phyloP scores from a whole-genome alignment of 2,113 vertebrate species.

The Perca fluviatilis region DNA sequence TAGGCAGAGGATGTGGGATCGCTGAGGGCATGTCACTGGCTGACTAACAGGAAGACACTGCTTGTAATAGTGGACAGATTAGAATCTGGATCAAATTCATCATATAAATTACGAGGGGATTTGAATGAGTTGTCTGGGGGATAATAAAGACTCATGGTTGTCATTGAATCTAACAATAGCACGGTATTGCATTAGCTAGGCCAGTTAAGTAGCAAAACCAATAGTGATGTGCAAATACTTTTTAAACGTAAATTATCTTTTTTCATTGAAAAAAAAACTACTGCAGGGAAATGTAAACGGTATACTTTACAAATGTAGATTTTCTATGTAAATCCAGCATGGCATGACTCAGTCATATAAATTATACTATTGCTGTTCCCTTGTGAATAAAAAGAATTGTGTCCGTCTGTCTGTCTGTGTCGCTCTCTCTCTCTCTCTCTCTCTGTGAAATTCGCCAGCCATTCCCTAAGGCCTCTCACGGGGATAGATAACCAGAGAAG shows the following conservation, averaged over 20 bases:
- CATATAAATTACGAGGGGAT: slow-evolving; percentile 1
- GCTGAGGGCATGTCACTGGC: slow-evolving; percentile 25
- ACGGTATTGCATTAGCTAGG: neutral
- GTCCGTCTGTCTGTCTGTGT: slow-evolving; percentile 3
- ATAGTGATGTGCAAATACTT: neutral
- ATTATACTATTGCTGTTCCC: slow-evolving; percentile 17
- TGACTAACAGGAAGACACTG: slow-evolving; percentile 51
- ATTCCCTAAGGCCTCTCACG: slow-evolving; percentile 23
- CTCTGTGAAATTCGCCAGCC: slow-evolving; percentile 5
- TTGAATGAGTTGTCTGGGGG: slow-evolving; percentile 5
- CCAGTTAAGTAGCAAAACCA: neutral
- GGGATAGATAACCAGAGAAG: slow-evolving; percentile 26
- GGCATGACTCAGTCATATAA: slow-evolving; percentile 20
- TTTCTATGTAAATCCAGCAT: slow-evolving; percentile 2
- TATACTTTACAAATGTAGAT: neutral
- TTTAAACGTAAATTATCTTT: neutral
- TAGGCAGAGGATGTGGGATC: slow-evolving; percentile 30
- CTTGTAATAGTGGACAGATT: slow-evolving; percentile 50
- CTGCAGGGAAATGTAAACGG: neutral
- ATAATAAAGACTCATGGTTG: neutral
- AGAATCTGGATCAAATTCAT: slow-evolving; percentile 51
- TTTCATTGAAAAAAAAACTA: neutral
- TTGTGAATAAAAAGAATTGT: slow-evolving; percentile 27
- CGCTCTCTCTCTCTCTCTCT: neutral
- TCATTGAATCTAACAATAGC: neutral